Percentiles rank a stretch among this genome's conserved stretches.
Evolutionary conservation across 64 coral and sea anemone genomes (phyloP).

Genomic region (Montipora capricornis): DNA sequence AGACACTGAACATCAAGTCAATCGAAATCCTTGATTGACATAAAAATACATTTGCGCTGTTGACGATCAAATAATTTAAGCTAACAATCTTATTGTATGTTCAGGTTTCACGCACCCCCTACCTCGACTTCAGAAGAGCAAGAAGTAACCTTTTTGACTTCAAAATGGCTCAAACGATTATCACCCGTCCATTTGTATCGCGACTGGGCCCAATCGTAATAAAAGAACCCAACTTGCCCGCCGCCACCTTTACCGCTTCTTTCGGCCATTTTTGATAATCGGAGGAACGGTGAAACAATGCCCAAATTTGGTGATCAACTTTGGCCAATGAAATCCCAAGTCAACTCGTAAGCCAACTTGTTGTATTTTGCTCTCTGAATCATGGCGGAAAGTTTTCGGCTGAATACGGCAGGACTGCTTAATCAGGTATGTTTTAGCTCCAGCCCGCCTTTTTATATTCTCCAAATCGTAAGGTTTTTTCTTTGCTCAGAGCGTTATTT

Average conservation of each 20-base stretch:
- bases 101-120: not conserved
- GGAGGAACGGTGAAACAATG: conserved; percentile 24
- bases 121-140: conserved; percentile 38
- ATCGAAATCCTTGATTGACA: no score
- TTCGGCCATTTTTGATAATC: conserved; percentile 94
- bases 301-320: conserved; percentile 45
- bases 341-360: no score
- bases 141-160: not conserved
- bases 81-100: no score
- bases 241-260: conserved; percentile 46
- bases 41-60: no score
- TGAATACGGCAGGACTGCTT: conserved; percentile 68
- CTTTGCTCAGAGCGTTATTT: no score
- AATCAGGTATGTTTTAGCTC: conserved; percentile 69
- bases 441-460: not conserved
- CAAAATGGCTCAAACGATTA: not conserved
- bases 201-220: conserved; percentile 91
- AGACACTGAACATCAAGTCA: no score
- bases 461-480: not conserved
- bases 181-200: conserved; percentile 86
- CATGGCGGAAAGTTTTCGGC: conserved; percentile 74
- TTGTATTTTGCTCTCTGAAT: not conserved
- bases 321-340: conserved; percentile 10
- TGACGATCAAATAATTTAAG: no score
- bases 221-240: conserved; percentile 72